phyloP scores from a whole-genome alignment of 92 coral and sea anemone species.

The Siderastrea radians region DNA sequence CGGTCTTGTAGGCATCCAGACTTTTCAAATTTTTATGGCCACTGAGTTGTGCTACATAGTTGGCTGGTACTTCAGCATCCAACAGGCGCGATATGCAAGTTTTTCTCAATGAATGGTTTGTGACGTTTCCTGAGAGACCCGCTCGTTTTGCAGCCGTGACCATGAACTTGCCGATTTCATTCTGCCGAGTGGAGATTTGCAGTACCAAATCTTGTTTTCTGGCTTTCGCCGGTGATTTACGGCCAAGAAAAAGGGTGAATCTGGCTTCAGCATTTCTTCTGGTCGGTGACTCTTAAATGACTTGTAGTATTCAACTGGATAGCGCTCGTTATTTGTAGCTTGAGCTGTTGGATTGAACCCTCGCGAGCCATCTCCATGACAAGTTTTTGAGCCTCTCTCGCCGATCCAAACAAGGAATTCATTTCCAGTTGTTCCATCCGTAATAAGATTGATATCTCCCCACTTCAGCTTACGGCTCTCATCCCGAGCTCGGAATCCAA shows the following conservation, averaged over 20 bases:
- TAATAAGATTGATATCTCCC: constrained; percentile 43
- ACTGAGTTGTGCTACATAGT: constrained; percentile 69
- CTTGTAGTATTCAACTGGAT: constrained; percentile 10
- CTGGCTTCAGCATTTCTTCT: constrained; percentile 12
- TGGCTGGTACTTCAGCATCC: constrained; percentile 46
- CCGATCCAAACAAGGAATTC: constrained; percentile 49
- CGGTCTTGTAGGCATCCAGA: constrained; percentile 51
- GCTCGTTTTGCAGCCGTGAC: constrained; percentile 38
- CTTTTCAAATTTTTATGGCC: constrained; percentile 66
- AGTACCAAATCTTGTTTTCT: constrained; percentile 31
- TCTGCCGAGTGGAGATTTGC: constrained; percentile 44
- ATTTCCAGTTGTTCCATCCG: constrained; percentile 30
- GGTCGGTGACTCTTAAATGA: constrained; percentile 10
- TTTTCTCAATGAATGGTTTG: constrained; percentile 59
- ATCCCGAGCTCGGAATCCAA: constrained; percentile 61
- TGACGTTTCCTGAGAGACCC: constrained; percentile 59
- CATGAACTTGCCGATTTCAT: no score
- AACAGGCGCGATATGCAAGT: constrained; percentile 45
- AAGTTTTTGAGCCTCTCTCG: constrained; percentile 63
- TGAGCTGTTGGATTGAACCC: constrained; percentile 54
- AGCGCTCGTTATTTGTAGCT: constrained; percentile 44
- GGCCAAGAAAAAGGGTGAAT: constrained; percentile 11
- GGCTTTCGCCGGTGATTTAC: constrained; percentile 31
- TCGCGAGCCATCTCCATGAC: constrained; percentile 43
- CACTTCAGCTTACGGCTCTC: constrained; percentile 49